Evolutionary conservation across 2,113 vertebrate genomes (phyloP).

Genomic region (Stegastes partitus): DNA sequence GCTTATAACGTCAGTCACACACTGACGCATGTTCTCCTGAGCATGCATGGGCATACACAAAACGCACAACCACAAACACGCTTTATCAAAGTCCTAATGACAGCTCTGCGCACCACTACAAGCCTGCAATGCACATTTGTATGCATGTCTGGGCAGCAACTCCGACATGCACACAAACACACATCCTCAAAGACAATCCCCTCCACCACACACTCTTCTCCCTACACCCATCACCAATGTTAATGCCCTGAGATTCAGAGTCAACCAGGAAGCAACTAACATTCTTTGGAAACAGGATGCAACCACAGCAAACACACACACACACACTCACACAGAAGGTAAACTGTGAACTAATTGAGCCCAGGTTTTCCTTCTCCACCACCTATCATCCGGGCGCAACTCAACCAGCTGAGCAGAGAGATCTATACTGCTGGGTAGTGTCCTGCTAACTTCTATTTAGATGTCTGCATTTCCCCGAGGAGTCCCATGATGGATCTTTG

Average conservation of each 20-base stretch:
- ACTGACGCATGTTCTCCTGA: constrained; percentile 5
- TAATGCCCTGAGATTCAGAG: constrained; percentile 24
- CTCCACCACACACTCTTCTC: neutral
- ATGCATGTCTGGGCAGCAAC: constrained; percentile 33
- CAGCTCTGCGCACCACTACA: constrained; percentile 22
- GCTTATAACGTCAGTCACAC: neutral
- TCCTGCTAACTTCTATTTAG: constrained; percentile 83
- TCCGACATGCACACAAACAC: neutral
- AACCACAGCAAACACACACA: constrained; percentile 21
- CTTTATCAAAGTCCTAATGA: constrained; percentile 35
- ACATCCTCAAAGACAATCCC: neutral
- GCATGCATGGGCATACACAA: constrained; percentile 15
- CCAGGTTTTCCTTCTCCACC: constrained; percentile 10
- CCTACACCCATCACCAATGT: constrained; percentile 32
- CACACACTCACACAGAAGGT: constrained; percentile 32
- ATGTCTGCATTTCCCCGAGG: constrained; percentile 66
- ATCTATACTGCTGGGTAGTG: constrained; percentile 57
- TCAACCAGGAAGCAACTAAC: constrained; percentile 37
- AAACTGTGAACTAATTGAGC: constrained; percentile 60
- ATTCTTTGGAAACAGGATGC: constrained; percentile 10
- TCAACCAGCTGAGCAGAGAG: constrained; percentile 38
- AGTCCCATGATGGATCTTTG: constrained; percentile 80
- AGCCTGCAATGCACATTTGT: constrained; percentile 39
- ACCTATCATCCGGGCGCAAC: neutral
- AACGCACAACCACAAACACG: constrained; percentile 4